These are phyloP conservation scores for Acanthochromis polyacanthus DNA, from an alignment of 2,113 vertebrate genomes.

Conservation along the genomic window DNA sequence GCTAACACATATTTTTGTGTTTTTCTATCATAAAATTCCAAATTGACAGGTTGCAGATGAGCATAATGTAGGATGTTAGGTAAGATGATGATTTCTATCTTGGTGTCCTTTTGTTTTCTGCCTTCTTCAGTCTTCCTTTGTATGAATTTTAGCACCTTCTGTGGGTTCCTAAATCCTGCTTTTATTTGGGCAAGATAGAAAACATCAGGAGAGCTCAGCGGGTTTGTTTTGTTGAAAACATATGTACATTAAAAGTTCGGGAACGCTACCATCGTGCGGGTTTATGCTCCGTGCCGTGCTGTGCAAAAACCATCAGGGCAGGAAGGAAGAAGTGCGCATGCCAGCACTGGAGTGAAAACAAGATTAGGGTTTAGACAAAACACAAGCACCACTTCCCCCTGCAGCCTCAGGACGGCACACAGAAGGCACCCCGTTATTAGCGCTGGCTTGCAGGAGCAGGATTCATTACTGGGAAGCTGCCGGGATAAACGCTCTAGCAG, in stretches of 20 bases:
- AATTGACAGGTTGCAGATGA: background rate
- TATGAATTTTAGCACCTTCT: slow-evolving; percentile 18
- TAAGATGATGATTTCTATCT: slow-evolving; percentile 15
- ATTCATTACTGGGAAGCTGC: slow-evolving; percentile 48
- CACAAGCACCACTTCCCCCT: slow-evolving; percentile 40
- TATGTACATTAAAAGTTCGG: slow-evolving; percentile 3
- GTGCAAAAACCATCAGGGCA: slow-evolving; percentile 22
- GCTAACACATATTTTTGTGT: too few species aligned
- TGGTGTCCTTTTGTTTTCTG: slow-evolving; percentile 12
- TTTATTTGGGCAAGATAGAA: slow-evolving; percentile 12
- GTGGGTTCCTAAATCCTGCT: slow-evolving; percentile 12
- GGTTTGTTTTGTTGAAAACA: slow-evolving; percentile 2
- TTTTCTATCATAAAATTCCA: too few species aligned
- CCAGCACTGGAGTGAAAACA: slow-evolving; percentile 58
- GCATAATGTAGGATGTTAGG: background rate
- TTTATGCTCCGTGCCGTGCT: background rate
- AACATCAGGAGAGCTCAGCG: background rate
- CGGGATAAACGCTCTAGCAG: slow-evolving; percentile 59
- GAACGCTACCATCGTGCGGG: background rate
- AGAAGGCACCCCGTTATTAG: slow-evolving; percentile 51
- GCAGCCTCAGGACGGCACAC: slow-evolving; percentile 12
- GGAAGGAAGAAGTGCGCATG: slow-evolving; percentile 54
- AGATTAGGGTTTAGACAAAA: slow-evolving; percentile 73
- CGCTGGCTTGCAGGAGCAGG: slow-evolving; percentile 46
- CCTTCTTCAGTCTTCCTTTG: slow-evolving; percentile 7